phyloP scores from a whole-genome alignment of 2,113 vertebrate species.

The Probosciger aterrimus region DNA sequence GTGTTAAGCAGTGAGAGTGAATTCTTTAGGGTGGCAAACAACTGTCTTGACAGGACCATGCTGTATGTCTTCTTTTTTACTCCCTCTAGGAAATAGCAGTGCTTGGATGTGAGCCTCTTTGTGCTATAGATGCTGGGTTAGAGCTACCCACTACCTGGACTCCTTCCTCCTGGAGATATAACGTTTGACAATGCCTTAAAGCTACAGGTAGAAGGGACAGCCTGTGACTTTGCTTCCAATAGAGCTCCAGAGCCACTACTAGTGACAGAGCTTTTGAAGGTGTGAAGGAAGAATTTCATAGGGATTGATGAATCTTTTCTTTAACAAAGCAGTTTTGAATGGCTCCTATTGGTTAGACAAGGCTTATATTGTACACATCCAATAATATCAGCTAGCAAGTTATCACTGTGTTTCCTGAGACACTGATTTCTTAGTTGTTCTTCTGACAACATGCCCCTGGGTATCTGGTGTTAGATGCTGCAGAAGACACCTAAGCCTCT shows the following conservation, averaged over 20 bases:
- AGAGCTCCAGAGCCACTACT: not conserved
- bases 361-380: not conserved
- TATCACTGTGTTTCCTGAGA: too few relatives aligned
- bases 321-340: not conserved
- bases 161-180: not conserved
- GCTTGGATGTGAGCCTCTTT: not conserved
- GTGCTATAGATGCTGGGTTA: not conserved
- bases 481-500: not conserved
- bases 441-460: not conserved
- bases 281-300: fast-evolving
- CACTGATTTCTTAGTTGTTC: too few relatives aligned
- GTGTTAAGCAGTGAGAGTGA: not conserved
- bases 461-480: fast-evolving
- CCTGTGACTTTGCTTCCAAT: not conserved
- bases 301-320: not conserved
- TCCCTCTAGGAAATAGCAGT: not conserved
- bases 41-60: fast-evolving
- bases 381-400: not conserved
- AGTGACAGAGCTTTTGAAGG: not conserved
- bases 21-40: not conserved
- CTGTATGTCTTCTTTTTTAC: not conserved
- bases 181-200: not conserved
- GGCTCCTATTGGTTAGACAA: not conserved
- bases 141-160: not conserved
- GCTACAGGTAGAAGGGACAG: not conserved